Conservation (phyloP, 37 sponge, comb jelly and placozoan species). For the Geodia barretti region DNA sequence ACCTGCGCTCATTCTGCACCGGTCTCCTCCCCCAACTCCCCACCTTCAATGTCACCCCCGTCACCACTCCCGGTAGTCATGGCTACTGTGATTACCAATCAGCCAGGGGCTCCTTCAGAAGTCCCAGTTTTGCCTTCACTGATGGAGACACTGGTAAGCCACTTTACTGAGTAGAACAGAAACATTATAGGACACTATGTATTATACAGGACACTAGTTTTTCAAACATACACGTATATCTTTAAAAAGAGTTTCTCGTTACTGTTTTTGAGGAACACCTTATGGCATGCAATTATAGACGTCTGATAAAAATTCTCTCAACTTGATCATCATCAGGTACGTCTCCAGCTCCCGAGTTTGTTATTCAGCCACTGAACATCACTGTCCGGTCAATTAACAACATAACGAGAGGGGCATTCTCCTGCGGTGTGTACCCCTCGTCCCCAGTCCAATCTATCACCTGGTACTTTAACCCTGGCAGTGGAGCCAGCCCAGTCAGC, state of each 20-base stretch:
- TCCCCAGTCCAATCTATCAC: background rate
- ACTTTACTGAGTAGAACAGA: too few species aligned
- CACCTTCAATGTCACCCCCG: background rate
- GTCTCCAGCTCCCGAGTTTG: background rate
- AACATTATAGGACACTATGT: background rate
- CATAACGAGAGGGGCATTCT: conserved; percentile 12
- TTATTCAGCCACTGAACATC: background rate
- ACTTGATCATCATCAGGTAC: background rate
- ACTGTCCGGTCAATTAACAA: background rate
- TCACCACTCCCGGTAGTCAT: background rate
- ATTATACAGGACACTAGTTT: too few species aligned
- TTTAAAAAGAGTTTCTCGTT: too few species aligned
- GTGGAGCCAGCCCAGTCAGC: background rate
- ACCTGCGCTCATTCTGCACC: too few species aligned
- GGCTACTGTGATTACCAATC: background rate
- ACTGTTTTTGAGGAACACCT: background rate
- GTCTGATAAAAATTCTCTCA: too few species aligned
- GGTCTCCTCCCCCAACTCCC: background rate
- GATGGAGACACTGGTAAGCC: background rate
- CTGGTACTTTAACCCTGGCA: conserved; percentile 7
- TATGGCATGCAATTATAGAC: background rate
- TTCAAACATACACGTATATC: too few species aligned
- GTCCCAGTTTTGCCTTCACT: background rate
- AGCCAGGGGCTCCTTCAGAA: background rate
- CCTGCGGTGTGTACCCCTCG: background rate